Base-by-base conservation (phyloP, 1,140 invertebrate species). In the Atopsyche davidsoni region DNA sequence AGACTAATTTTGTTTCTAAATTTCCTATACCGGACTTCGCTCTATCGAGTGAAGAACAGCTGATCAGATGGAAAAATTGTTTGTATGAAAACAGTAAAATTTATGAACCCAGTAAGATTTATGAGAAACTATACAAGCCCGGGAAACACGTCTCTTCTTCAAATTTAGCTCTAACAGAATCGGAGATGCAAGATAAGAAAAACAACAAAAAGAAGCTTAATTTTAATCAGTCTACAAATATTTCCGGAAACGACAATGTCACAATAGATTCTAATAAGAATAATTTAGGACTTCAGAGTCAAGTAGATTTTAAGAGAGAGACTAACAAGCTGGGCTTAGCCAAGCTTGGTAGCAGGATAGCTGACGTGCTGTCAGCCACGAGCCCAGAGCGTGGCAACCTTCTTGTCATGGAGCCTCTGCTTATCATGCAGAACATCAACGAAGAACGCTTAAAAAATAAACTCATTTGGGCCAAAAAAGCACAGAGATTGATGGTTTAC, bases 11-110 rank as follows among this genome's bases (percentile, higher is more conserved):
- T 57, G 44, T 59, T 66, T 55, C 59, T 38, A 48, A 60, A 55
- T 51, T 55, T 54, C 49, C 22, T 25, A 13, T 42, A 32, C 65
- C 65, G 6, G 62, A 65, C 58, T 65, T 67, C 55, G 66, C 62
- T 28, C 47, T 63, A 41, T 50, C 62, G 18, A 62, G 64, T 25
- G 60, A 62, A 35, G 60, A 51, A 57, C 59, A 52, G 38, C 53
- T 49, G 36, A 45, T 48, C 47, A 55, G 58, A 31, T 48, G 58
- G 54, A 59, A 58, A 49, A 59, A 51, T 50, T 10, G 23, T n/a
- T 40, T 59, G 4, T 52, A 56, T 21, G 57, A 59, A 32, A 52
- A 51, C 18, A 49, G 18, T 31, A 58, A 56, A 39, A 34, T 24
- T 21, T 41, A 31, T 18, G 51, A 57, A 13, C 42, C 43, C 4